Conservation (phyloP, 2,888 invertebrate species). For the Tetragonisca angustula region DNA sequence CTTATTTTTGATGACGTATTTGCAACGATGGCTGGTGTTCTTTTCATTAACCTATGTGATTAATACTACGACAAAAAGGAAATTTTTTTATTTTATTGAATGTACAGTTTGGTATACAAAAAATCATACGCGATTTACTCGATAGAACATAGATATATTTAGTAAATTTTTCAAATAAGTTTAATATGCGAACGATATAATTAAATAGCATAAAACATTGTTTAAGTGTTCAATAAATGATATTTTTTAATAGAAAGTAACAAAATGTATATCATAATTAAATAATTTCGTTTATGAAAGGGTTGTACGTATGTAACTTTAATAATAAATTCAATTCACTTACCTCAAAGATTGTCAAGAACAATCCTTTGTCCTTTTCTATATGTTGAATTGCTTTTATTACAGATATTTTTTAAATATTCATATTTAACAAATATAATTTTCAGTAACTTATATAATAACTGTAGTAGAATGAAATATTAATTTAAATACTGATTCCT, state of each 20-base stretch:
- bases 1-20: not conserved
- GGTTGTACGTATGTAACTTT: not conserved
- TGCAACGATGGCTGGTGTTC: not conserved
- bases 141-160: not conserved
- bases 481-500: too few relatives aligned
- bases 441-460: not conserved
- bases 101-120: not conserved
- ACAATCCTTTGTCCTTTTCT: not conserved
- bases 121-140: not conserved
- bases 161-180: slow-evolving; percentile 2
- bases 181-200: not conserved
- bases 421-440: not conserved
- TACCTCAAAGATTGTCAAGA: not conserved
- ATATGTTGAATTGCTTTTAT: not conserved
- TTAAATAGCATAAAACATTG: not conserved
- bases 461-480: too few relatives aligned
- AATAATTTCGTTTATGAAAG: slow-evolving; percentile 21
- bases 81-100: not conserved
- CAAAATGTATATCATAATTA: not conserved
- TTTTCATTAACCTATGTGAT: slow-evolving; percentile 8
- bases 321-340: not conserved
- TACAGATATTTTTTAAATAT: not conserved
- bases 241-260: not conserved
- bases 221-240: not conserved
- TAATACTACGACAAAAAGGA: not conserved